These are phyloP conservation scores for Zosterops japonicus DNA, from an alignment of 2,113 vertebrate genomes.

Conservation along the genomic window DNA sequence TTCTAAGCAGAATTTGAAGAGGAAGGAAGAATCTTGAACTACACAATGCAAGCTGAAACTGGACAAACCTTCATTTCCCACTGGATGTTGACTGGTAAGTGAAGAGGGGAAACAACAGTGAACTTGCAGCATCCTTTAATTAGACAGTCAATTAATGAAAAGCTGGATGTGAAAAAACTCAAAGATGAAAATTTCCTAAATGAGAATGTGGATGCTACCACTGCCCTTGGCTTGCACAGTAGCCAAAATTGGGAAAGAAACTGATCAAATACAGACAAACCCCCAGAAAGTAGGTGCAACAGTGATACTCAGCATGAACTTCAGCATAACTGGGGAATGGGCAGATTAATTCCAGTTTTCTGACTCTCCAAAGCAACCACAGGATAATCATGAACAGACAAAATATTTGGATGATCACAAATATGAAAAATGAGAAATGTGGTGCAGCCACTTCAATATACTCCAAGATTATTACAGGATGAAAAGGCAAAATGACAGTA, in stretches of 20 bases:
- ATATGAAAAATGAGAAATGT: conserved; percentile 51
- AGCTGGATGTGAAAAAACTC: not conserved
- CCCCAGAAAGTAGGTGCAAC: not conserved
- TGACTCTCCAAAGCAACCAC: conserved; percentile 42
- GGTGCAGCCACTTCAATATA: not conserved
- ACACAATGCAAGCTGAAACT: not conserved
- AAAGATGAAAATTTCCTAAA: not conserved
- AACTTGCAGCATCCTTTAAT: not conserved
- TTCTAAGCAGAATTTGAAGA: not conserved
- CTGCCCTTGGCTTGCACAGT: not conserved
- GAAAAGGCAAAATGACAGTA: conserved; percentile 15
- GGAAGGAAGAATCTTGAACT: not conserved
- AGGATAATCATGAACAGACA: conserved; percentile 49
- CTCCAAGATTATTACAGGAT: conserved; percentile 28
- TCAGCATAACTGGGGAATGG: not conserved
- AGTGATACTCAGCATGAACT: not conserved
- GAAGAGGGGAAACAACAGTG: not conserved
- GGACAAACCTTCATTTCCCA: not conserved
- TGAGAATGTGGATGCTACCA: not conserved
- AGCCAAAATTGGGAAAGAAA: not conserved
- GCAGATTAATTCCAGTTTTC: conserved; percentile 24
- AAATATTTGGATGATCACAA: conserved; percentile 40
- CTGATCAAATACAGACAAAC: not conserved
- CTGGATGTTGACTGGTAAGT: not conserved
- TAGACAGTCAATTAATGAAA: not conserved